phyloP scores from a whole-genome alignment of 2,797 vertebrate genomes.

The Nyctalus aviator region DNA sequence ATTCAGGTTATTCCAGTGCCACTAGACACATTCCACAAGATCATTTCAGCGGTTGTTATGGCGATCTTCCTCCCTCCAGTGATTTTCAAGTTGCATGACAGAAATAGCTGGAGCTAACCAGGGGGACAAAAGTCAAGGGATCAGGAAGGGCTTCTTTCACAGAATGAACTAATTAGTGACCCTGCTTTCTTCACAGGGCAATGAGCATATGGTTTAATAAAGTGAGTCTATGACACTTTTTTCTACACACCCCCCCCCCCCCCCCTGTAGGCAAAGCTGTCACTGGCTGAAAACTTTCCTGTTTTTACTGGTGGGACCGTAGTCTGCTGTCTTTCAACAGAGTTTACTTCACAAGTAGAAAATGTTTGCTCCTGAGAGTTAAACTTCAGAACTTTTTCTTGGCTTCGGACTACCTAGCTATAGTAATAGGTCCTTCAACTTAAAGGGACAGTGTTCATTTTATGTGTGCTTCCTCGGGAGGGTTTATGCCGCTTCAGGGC shows the following conservation, averaged over 20 bases:
- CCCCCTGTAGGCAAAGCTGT: slow-evolving; percentile 88
- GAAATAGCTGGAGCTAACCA: slow-evolving; percentile 95
- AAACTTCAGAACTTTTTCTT: slow-evolving; percentile 90
- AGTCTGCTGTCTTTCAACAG: slow-evolving; percentile 91
- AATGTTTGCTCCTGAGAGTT: slow-evolving; percentile 91
- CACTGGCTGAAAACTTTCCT: slow-evolving; percentile 90
- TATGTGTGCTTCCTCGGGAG: slow-evolving; percentile 65
- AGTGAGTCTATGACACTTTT: slow-evolving; percentile 92
- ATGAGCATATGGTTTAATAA: slow-evolving; percentile 94
- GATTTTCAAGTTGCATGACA: slow-evolving; percentile 99
- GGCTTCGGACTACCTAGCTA: slow-evolving; percentile 87
- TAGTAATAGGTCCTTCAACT: slow-evolving; percentile 85
- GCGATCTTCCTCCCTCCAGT: slow-evolving; percentile 96
- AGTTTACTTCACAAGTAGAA: slow-evolving; percentile 91
- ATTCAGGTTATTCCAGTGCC: slow-evolving; percentile 98
- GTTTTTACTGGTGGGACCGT: slow-evolving; percentile 89
- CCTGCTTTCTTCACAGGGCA: slow-evolving; percentile 92
- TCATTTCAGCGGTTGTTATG: slow-evolving; percentile 96
- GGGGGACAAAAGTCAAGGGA: slow-evolving; percentile 94
- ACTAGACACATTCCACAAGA: slow-evolving; percentile 97
- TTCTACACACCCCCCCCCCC: neutral
- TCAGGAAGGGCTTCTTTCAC: slow-evolving; percentile 91
- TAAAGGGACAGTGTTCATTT: slow-evolving; percentile 89
- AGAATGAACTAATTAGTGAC: slow-evolving; percentile 95
- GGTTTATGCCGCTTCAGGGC: slow-evolving; percentile 60